A percentile compares a stretch with the other conserved stretches of the same genome.
phyloP scores from a whole-genome alignment of 2,888 invertebrate species.

The Drosophila quinaria region DNA sequence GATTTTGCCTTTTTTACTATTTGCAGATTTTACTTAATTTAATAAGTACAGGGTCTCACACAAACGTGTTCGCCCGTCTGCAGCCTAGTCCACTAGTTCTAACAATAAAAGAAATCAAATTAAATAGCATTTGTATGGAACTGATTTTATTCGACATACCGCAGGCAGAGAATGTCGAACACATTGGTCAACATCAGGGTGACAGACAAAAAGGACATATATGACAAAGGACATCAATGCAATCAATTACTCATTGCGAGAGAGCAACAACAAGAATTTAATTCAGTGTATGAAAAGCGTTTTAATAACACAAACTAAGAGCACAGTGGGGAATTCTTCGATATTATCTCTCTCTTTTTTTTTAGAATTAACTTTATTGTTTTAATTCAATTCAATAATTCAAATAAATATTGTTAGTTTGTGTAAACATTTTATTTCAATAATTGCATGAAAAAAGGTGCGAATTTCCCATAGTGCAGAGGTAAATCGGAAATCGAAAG shows the following conservation, averaged over 20 bases:
- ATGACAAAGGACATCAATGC: slow-evolving; percentile 22
- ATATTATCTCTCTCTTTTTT: too few relatives aligned
- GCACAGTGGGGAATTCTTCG: too few relatives aligned
- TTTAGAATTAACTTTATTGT: too few relatives aligned
- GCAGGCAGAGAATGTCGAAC: not conserved
- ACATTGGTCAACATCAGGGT: slow-evolving; percentile 16
- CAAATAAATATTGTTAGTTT: too few relatives aligned
- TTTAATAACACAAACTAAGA: slow-evolving; percentile 58
- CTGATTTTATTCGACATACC: slow-evolving; percentile 27
- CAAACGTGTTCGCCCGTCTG: too few relatives aligned
- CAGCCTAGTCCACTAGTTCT: not conserved
- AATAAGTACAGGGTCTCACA: not conserved
- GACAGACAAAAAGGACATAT: slow-evolving; percentile 7
- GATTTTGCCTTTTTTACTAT: too few relatives aligned
- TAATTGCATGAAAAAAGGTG: not conserved
- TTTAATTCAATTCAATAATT: too few relatives aligned
- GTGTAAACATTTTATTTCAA: too few relatives aligned
- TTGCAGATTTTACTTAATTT: too few relatives aligned
- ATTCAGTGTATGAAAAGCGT: slow-evolving; percentile 60
- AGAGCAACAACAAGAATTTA: slow-evolving; percentile 47
- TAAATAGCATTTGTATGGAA: slow-evolving; percentile 26
- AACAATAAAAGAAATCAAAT: slow-evolving; percentile 20
- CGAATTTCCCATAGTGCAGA: not conserved
- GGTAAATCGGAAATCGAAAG: slow-evolving; percentile 47
- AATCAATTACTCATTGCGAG: slow-evolving; percentile 42